phyloP scores from a whole-genome alignment of 1,140 invertebrate genomes.

The Drosophila santomea region DNA sequence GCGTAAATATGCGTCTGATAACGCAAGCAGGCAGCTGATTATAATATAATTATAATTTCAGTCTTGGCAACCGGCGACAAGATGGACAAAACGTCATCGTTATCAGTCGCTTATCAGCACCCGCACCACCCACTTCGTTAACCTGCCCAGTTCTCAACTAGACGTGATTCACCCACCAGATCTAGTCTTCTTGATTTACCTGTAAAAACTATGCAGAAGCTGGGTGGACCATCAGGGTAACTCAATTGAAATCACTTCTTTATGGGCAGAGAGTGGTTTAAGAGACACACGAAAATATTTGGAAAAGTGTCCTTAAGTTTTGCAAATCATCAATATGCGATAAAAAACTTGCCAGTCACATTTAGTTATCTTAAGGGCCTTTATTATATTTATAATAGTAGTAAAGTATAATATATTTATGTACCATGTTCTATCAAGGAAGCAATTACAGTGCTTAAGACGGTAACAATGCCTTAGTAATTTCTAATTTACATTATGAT shows the following conservation, averaged over 20 bases:
- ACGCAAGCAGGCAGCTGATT: conserved; percentile 41
- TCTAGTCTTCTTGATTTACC: not conserved
- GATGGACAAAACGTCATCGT: conserved; percentile 36
- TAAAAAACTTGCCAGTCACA: not conserved
- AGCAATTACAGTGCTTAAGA: too few species aligned
- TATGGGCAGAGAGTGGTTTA: too few species aligned
- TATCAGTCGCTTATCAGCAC: conserved; percentile 39
- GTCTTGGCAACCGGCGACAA: conserved; percentile 49
- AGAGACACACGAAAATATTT: too few species aligned
- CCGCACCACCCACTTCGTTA: not conserved
- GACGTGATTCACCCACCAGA: not conserved
- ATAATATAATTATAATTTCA: conserved; percentile 60
- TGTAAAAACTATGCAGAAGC: not conserved
- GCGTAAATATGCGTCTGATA: conserved; percentile 52
- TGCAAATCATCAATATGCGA: not conserved
- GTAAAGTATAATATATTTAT: not conserved
- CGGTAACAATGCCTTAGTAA: too few species aligned
- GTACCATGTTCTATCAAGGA: too few species aligned
- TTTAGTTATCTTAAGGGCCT: not conserved
- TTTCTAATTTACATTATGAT: too few species aligned
- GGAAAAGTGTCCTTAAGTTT: not conserved
- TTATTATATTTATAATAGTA: not conserved
- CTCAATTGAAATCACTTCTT: too few species aligned
- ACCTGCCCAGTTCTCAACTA: not conserved
- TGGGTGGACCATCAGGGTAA: too few species aligned